phyloP scores from a whole-genome alignment of 2,888 invertebrate species.

The Ischnura elegans region DNA sequence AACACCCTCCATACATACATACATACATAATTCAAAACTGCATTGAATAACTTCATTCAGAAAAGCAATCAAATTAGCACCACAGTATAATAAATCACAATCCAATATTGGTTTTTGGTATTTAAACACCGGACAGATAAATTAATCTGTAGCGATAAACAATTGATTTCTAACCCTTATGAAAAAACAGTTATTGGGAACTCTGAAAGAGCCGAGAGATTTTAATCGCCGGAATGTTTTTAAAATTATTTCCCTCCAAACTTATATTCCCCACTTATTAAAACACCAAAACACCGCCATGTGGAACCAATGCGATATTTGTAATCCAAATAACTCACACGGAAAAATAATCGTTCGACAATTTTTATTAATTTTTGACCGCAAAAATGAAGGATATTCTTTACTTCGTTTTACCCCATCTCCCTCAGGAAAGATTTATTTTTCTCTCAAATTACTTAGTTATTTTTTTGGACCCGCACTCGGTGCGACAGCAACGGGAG shows the following conservation, averaged over 20 bases:
- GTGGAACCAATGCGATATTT: neutral
- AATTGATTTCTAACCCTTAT: neutral
- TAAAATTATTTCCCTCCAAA: neutral
- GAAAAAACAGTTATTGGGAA: neutral
- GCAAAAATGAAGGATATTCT: neutral
- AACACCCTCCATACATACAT: too few relatives aligned
- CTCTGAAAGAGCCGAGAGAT: neutral
- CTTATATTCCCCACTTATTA: neutral
- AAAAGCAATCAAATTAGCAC: neutral
- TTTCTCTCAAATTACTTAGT: too few relatives aligned
- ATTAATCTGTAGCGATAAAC: neutral
- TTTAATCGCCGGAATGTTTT: neutral
- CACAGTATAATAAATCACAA: neutral
- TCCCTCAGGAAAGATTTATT: neutral
- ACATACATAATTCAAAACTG: too few relatives aligned
- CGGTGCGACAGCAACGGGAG: neutral
- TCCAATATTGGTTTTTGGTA: neutral
- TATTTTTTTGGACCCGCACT: neutral
- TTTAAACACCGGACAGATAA: neutral
- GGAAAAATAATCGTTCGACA: neutral
- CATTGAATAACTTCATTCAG: too few relatives aligned
- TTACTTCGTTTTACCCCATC: neutral
- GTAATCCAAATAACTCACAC: neutral
- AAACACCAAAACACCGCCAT: neutral
- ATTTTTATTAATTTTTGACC: neutral